Evolutionary conservation across 2,113 vertebrate genomes (phyloP).

Genomic region (Phasianus colchicus): DNA sequence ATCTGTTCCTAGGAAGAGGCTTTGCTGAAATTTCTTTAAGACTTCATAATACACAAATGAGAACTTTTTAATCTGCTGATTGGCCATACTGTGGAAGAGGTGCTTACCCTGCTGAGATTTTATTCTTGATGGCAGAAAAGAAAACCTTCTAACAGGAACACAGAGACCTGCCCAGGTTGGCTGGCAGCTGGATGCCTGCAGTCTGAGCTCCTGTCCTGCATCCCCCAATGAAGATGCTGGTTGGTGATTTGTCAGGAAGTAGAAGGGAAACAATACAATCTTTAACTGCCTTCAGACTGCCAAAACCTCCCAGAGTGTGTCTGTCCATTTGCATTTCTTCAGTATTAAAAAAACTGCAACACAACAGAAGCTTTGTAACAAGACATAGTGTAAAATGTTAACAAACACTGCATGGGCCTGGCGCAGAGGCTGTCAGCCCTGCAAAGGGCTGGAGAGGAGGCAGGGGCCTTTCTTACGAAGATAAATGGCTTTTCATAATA

Average conservation of each 20-base stretch:
- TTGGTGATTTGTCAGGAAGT: background rate
- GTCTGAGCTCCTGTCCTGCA: background rate
- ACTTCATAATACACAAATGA: background rate
- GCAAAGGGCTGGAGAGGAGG: background rate
- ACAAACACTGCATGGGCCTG: background rate
- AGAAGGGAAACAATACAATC: background rate
- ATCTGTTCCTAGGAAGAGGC: background rate
- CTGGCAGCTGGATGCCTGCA: background rate
- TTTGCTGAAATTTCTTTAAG: background rate
- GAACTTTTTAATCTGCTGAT: background rate
- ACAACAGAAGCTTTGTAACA: background rate
- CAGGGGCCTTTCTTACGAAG: background rate
- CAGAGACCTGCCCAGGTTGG: background rate
- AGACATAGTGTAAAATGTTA: background rate
- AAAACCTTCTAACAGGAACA: background rate
- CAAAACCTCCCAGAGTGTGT: background rate
- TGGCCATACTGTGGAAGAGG: background rate
- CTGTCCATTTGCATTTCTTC: background rate
- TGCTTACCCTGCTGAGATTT: background rate
- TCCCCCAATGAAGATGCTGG: background rate
- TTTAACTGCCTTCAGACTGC: background rate
- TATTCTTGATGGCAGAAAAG: background rate
- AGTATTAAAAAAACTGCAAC: background rate
- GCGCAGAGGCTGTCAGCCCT: background rate
- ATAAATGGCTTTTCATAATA: conserved; percentile 5